Evolutionary conservation across 2,113 vertebrate species (phyloP).

Genomic region (Zosterops hypoxanthus): DNA sequence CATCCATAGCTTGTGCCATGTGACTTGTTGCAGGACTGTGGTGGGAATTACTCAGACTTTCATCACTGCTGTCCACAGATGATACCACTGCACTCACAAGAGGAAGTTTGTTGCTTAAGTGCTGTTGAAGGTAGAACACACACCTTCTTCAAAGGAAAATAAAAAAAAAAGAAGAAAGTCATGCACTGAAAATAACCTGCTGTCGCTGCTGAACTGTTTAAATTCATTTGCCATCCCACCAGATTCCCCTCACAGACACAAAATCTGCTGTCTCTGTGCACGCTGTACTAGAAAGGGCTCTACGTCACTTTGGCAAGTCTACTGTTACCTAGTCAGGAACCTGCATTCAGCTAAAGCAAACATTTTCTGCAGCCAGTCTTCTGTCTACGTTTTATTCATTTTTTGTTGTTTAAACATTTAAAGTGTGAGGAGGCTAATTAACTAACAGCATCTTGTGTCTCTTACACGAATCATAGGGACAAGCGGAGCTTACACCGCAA

Average conservation of each 20-base stretch:
- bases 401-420: background rate
- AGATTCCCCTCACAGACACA: background rate
- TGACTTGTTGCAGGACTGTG: conserved; percentile 17
- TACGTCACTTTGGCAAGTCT: background rate
- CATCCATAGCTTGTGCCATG: conserved; percentile 84
- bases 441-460: background rate
- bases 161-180: background rate
- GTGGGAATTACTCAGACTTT: conserved; percentile 60
- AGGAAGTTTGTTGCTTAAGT: conserved; percentile 77
- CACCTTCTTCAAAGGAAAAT: conserved; percentile 77
- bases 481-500: background rate
- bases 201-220: background rate
- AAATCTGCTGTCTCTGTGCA: background rate
- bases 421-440: background rate
- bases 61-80: conserved; percentile 59
- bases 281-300: background rate
- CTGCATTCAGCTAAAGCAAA: background rate
- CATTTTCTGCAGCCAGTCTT: background rate
- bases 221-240: background rate
- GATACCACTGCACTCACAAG: background rate
- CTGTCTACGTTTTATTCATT: background rate
- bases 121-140: conserved; percentile 88
- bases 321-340: background rate
- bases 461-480: background rate
- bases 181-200: background rate